These are phyloP conservation scores for Geodia barretti DNA, from an alignment of 37 sponge, comb jelly and placozoan genomes.

Conservation along the genomic window DNA sequence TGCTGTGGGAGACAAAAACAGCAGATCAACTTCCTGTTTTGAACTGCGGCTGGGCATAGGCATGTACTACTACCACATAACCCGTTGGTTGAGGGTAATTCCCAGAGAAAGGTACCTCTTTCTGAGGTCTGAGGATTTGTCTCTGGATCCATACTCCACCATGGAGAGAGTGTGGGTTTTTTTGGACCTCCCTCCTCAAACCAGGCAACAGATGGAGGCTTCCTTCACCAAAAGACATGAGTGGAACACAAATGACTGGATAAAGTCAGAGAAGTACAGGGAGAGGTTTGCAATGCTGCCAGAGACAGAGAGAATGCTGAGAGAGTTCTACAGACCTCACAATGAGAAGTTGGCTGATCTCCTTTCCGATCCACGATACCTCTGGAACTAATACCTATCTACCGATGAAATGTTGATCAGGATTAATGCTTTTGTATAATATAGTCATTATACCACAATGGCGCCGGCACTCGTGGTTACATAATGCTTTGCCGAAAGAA, in stretches of 20 bases:
- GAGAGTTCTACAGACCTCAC: constrained; percentile 34
- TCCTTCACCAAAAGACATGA: background rate
- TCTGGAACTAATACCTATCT: too few species aligned
- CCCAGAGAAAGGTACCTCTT: constrained; percentile 14
- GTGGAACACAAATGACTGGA: constrained; percentile 24
- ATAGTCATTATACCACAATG: too few species aligned
- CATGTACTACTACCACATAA: constrained; percentile 36
- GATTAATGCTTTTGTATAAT: too few species aligned
- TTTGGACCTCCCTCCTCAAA: background rate
- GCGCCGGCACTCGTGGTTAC: too few species aligned
- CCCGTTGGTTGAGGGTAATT: constrained; percentile 35
- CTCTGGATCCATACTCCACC: background rate
- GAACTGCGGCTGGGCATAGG: constrained; percentile 21
- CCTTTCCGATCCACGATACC: constrained; percentile 27
- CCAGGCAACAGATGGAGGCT: background rate
- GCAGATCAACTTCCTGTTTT: background rate
- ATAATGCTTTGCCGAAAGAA: too few species aligned
- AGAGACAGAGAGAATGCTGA: constrained; percentile 6
- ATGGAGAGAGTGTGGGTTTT: constrained; percentile 18
- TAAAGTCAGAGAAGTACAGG: constrained; percentile 9
- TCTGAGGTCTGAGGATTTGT: constrained; percentile 18
- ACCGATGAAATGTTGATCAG: too few species aligned
- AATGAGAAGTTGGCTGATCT: constrained; percentile 41
- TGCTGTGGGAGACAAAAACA: background rate
- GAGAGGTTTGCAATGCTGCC: constrained; percentile 34